These are phyloP conservation scores for Alitta virens DNA, from an alignment of 2,888 invertebrate species.

Conservation along the genomic window DNA sequence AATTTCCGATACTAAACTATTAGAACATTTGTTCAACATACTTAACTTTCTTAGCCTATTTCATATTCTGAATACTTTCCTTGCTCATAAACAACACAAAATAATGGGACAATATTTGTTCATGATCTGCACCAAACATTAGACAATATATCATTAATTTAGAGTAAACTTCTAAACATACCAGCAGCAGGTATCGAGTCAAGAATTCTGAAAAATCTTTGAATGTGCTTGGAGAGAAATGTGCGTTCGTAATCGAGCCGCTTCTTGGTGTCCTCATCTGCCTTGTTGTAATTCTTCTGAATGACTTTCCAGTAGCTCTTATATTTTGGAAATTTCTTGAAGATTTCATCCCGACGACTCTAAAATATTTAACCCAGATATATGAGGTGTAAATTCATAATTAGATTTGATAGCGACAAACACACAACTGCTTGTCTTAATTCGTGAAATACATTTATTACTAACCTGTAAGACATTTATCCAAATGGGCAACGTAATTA, in stretches of 20 bases:
- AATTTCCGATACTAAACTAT: too few species aligned
- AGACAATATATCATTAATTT: too few species aligned
- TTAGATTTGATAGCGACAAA: too few species aligned
- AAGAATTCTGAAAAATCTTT: slow-evolving; percentile 80
- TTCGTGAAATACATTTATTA: slow-evolving; percentile 24
- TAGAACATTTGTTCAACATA: too few species aligned
- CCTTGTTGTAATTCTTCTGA: slow-evolving; percentile 72
- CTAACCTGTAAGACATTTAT: slow-evolving; percentile 69
- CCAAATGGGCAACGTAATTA: slow-evolving; percentile 95
- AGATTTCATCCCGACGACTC: slow-evolving; percentile 82
- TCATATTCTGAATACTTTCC: too few species aligned
- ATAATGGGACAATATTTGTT: too few species aligned
- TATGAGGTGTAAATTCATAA: not conserved
- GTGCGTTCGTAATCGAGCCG: slow-evolving; percentile 77
- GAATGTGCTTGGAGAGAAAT: slow-evolving; percentile 81
- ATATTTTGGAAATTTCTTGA: slow-evolving; percentile 84
- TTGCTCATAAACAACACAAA: too few species aligned
- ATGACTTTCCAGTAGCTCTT: slow-evolving; percentile 87
- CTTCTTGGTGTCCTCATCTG: slow-evolving; percentile 36
- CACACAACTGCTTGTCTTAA: too few species aligned
- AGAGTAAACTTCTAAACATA: too few species aligned
- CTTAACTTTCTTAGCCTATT: too few species aligned
- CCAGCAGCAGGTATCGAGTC: slow-evolving; percentile 65
- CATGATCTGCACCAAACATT: too few species aligned
- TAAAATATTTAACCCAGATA: slow-evolving; percentile 24